A percentile compares a stretch with the other conserved stretches of the same genome.
These are phyloP conservation scores for Garra rufa DNA, from an alignment of 2,113 vertebrate species.

Conservation along the genomic window DNA sequence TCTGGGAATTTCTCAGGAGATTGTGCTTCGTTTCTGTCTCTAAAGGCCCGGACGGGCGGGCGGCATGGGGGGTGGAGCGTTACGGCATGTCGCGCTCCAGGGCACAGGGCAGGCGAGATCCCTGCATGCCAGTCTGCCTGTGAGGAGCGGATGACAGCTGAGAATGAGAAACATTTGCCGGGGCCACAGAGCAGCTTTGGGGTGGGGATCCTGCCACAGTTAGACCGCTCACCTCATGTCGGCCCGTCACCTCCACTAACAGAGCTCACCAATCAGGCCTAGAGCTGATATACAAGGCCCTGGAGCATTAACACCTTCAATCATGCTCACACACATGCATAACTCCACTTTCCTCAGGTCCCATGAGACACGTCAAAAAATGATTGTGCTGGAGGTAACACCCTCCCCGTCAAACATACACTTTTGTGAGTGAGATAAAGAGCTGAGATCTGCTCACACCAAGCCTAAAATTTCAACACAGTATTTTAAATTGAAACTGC, in stretches of 20 bases:
- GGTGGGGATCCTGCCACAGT: conserved; percentile 42
- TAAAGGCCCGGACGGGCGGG: not conserved
- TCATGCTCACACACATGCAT: not conserved
- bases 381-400: conserved; percentile 10
- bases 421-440: conserved; percentile 13
- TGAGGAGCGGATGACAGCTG: conserved; percentile 35
- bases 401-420: not conserved
- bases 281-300: not conserved
- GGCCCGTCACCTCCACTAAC: conserved; percentile 14
- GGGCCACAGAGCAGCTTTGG: conserved; percentile 34
- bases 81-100: not conserved
- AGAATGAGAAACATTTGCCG: conserved; percentile 17
- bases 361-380: conserved; percentile 9
- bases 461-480: not conserved
- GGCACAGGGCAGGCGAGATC: not conserved
- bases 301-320: conserved; percentile 15
- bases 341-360: not conserved
- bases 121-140: conserved; percentile 25
- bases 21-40: not conserved
- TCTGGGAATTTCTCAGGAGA: not conserved
- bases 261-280: conserved; percentile 16
- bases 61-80: not conserved
- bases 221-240: conserved; percentile 5
- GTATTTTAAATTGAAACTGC: not conserved
- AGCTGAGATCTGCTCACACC: not conserved